These are phyloP conservation scores for Anarsia innoxiella DNA, from an alignment of 2,888 invertebrate genomes.

Conservation along the genomic window DNA sequence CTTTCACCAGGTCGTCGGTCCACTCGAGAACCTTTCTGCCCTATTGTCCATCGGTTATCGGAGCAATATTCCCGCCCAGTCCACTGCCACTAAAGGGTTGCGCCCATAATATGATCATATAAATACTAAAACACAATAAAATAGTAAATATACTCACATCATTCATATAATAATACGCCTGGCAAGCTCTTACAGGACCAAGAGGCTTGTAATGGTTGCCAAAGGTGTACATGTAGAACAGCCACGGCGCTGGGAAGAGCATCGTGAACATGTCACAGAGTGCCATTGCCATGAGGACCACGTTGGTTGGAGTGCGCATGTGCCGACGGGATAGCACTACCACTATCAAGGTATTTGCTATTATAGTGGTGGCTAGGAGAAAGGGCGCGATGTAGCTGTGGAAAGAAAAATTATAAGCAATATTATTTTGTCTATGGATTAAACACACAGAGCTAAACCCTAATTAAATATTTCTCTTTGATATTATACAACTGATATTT, in stretches of 20 bases:
- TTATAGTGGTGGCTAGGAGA: slow-evolving; percentile 88
- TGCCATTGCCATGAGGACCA: slow-evolving; percentile 97
- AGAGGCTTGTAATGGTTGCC: slow-evolving; percentile 89
- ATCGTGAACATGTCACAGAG: slow-evolving; percentile 95
- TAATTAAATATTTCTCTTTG: too few relatives aligned
- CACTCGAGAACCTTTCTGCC: too few relatives aligned
- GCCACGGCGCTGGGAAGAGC: slow-evolving; percentile 91
- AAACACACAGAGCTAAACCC: too few relatives aligned
- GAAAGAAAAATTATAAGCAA: slow-evolving; percentile 10
- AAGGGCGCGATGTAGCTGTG: slow-evolving; percentile 84
- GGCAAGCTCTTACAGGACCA: slow-evolving; percentile 84
- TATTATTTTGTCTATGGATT: too few relatives aligned
- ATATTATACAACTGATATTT: too few relatives aligned
- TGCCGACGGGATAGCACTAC: slow-evolving; percentile 91
- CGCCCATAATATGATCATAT: too few relatives aligned
- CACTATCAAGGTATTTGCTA: slow-evolving; percentile 93
- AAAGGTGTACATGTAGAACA: slow-evolving; percentile 93
- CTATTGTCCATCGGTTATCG: too few relatives aligned
- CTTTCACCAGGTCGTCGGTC: too few relatives aligned
- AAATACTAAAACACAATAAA: too few relatives aligned
- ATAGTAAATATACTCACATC: slow-evolving; percentile 73
- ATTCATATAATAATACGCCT: slow-evolving; percentile 86
- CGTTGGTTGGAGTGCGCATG: slow-evolving; percentile 94
- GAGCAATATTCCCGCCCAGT: too few relatives aligned
- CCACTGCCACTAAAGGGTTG: too few relatives aligned